Percentiles rank a stretch among this genome's conserved stretches.
Evolutionary conservation across 2,888 invertebrate species (phyloP).

Genomic region (Euproctis similis): DNA sequence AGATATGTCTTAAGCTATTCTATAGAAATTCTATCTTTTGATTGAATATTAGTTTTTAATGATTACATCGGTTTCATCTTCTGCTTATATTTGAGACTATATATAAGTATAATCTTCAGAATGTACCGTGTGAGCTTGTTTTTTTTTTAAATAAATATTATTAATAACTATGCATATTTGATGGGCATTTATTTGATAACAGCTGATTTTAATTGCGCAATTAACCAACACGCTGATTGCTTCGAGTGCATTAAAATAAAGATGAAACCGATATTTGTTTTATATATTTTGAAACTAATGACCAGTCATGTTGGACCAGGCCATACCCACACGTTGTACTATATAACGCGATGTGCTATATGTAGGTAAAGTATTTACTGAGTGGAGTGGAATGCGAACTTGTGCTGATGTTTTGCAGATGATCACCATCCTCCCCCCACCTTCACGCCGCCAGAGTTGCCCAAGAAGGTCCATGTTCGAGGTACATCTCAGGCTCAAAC

Average conservation of each 20-base stretch:
- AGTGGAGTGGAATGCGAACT: slow-evolving; percentile 77
- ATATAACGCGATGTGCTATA: slow-evolving; percentile 51
- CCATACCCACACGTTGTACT: slow-evolving; percentile 50
- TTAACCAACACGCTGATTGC: slow-evolving; percentile 16
- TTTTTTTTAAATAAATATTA: background rate
- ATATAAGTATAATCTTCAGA: too few relatives aligned
- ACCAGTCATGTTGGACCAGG: slow-evolving; percentile 27
- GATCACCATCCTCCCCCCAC: slow-evolving; percentile 98
- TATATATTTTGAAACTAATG: slow-evolving; percentile 15
- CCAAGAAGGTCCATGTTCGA: slow-evolving; percentile 98
- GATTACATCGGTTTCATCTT: slow-evolving; percentile 41
- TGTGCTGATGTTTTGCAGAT: slow-evolving; percentile 92
- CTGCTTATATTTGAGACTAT: slow-evolving; percentile 18
- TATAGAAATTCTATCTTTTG: slow-evolving; percentile 22
- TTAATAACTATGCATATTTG: background rate
- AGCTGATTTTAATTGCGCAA: slow-evolving; percentile 8
- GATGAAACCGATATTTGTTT: slow-evolving; percentile 28
- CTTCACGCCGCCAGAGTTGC: slow-evolving; percentile 99
- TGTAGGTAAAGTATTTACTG: slow-evolving; percentile 57
- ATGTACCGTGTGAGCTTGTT: slow-evolving; percentile 9
- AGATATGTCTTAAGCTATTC: slow-evolving; percentile 6
- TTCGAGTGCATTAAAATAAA: slow-evolving; percentile 14
- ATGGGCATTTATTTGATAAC: background rate
- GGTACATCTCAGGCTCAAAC: slow-evolving; percentile 79
- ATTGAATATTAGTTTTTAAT: slow-evolving; percentile 24